Percentiles rank a stretch among this genome's conserved stretches.
Conservation (phyloP, 2,113 vertebrate species). For the Bufo gargarizans region DNA sequence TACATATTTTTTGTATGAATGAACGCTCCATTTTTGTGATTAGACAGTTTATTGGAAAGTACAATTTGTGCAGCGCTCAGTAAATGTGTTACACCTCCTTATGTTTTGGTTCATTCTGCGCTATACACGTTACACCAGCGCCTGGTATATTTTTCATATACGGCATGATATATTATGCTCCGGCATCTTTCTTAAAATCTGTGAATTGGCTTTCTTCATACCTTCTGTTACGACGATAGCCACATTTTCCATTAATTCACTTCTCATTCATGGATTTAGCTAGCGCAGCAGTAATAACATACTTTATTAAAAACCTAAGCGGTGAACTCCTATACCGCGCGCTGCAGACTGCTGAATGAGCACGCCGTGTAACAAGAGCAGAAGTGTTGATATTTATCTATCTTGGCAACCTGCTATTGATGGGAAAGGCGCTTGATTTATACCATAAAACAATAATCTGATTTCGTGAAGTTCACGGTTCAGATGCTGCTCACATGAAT, state of each 20-base stretch:
- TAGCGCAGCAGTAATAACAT: neutral
- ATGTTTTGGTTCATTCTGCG: neutral
- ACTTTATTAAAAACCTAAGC: conserved; percentile 19
- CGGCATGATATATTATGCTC: neutral
- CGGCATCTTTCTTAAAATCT: neutral
- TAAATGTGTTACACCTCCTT: too few relatives aligned
- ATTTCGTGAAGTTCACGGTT: conserved; percentile 27
- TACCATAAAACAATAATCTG: conserved; percentile 19
- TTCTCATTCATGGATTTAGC: neutral
- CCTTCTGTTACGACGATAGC: neutral
- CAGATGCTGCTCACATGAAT: neutral
- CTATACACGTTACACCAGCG: neutral
- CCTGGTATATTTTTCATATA: neutral
- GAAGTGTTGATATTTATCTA: conserved; percentile 10
- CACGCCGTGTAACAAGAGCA: conserved; percentile 20
- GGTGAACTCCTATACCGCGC: neutral
- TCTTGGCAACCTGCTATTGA: conserved; percentile 18
- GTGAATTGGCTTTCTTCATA: neutral
- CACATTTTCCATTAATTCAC: neutral
- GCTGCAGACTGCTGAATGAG: conserved; percentile 3
- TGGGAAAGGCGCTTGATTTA: neutral
- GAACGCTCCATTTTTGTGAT: too few relatives aligned
- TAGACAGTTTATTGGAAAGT: too few relatives aligned
- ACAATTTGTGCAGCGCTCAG: too few relatives aligned
- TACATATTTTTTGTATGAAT: too few relatives aligned